These are phyloP conservation scores for Tetragnatha versicolor DNA, from an alignment of 1,140 invertebrate genomes.

Conservation along the genomic window DNA sequence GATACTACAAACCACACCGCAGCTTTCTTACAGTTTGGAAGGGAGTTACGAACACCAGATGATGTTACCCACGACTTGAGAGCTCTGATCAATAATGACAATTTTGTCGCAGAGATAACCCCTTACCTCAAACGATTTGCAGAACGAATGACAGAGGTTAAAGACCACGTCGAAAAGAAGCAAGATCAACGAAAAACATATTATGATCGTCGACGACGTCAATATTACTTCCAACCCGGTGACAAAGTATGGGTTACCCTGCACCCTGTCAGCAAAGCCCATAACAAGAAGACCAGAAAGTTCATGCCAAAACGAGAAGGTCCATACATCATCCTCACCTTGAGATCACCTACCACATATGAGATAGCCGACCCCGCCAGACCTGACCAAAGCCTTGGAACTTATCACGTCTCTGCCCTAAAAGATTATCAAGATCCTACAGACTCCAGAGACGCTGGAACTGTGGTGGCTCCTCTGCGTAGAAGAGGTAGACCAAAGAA, in stretches of 20 bases:
- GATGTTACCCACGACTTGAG: neutral
- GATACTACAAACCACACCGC: neutral
- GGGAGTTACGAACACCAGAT: neutral
- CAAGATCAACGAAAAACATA: constrained; percentile 1
- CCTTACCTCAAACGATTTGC: neutral
- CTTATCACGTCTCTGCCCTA: neutral
- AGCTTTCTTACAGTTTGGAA: neutral
- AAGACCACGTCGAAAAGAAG: neutral
- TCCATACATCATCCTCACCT: neutral
- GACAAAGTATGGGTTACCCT: neutral
- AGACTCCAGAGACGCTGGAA: too few relatives aligned
- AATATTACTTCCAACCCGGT: neutral
- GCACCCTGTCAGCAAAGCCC: neutral
- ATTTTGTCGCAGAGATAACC: neutral
- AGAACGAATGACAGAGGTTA: neutral
- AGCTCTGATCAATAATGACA: neutral
- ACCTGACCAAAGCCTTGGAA: neutral
- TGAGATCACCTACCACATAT: neutral
- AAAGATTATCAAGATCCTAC: too few relatives aligned
- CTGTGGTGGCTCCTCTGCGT: too few relatives aligned
- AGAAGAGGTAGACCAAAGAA: too few relatives aligned
- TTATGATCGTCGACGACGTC: neutral
- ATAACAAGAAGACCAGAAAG: neutral
- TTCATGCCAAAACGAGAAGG: neutral
- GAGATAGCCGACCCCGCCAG: neutral